Conservation (phyloP, 2,113 vertebrate genomes). For the Phyllostomus discolor region DNA sequence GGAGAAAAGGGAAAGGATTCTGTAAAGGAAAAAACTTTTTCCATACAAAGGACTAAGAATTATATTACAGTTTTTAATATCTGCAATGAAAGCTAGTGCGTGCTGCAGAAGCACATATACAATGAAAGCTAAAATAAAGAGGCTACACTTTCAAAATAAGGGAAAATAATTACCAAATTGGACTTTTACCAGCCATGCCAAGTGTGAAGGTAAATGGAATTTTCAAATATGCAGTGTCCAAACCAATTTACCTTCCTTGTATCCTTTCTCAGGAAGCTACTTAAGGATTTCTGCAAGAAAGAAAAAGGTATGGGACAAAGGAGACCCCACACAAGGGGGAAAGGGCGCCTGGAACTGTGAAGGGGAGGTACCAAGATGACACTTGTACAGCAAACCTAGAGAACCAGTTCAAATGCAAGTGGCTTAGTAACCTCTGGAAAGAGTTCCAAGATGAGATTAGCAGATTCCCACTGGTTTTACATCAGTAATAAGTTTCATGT, state of each 20-base stretch:
- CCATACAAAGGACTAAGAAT: background rate
- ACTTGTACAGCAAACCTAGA: background rate
- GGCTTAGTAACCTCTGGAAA: background rate
- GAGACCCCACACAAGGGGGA: background rate
- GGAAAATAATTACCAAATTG: background rate
- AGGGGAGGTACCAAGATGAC: background rate
- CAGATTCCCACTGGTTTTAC: background rate
- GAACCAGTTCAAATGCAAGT: background rate
- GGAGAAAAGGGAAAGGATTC: background rate
- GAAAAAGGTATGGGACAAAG: background rate
- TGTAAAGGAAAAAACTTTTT: background rate
- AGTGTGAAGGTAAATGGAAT: background rate
- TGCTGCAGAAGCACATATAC: background rate
- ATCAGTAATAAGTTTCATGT: background rate
- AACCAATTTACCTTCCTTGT: background rate
- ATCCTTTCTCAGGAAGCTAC: background rate
- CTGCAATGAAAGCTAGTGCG: background rate
- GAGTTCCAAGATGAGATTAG: background rate
- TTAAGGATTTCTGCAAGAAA: background rate
- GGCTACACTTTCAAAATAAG: background rate
- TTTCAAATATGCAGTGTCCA: background rate
- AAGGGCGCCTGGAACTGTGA: background rate
- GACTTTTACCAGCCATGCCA: background rate
- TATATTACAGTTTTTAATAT: background rate
- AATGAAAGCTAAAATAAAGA: slow-evolving; percentile 3